Base-by-base conservation (phyloP, 2,888 invertebrate species). In the Apotomis betuletana region DNA sequence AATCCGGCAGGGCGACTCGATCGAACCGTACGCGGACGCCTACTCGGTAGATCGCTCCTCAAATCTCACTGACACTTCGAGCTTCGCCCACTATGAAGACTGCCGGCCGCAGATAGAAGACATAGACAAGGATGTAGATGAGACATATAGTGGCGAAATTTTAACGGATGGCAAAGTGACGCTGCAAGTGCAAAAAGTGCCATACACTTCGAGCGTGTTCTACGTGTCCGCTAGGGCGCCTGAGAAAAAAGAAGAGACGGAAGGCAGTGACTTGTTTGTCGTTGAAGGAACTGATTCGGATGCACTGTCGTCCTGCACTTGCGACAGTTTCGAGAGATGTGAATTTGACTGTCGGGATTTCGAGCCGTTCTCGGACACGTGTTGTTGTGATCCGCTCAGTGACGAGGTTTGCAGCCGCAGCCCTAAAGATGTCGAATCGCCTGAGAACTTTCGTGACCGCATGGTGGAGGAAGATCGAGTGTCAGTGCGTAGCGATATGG, bases 331-430 rank as follows among this genome's bases (percentile, higher is more conserved):
- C 76, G 94, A 94, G 79, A 89, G 94, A 77, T 94, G 94, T 78
- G 94, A 94, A 77, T 94, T 94, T 81, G 94, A 94, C 76, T 94
- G 94, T 81, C 89, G 90, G 80, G 93, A 94, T 79, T 94, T 94
- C 79, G 95, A 95, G 78, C 94, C 94, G 52, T 91, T 94, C 80
- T 94, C 94, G 72, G 95, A 95, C 77, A 95, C 95, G 70, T 95
- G 95, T 82, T 95, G 95, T 85, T 94, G 94, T 76, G 94, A 94
- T 77, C 93, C 93, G 8, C 85, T 90, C 51, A 91, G 92, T 76
- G 93, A 94, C 75, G 94, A 92, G 52, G 88, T 89, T 60, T 94
- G 94, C 75, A 92, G 90, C 77, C 90, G 93, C 62, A 94, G 94
- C 77, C 94, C 94, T 13, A 92, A 93, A 76, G 88, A 91, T 79